Evolutionary conservation across 2,888 invertebrate genomes (phyloP), one percentile per base, ranked within the genome.

Genomic region (Danaus chrysippus): DNA sequence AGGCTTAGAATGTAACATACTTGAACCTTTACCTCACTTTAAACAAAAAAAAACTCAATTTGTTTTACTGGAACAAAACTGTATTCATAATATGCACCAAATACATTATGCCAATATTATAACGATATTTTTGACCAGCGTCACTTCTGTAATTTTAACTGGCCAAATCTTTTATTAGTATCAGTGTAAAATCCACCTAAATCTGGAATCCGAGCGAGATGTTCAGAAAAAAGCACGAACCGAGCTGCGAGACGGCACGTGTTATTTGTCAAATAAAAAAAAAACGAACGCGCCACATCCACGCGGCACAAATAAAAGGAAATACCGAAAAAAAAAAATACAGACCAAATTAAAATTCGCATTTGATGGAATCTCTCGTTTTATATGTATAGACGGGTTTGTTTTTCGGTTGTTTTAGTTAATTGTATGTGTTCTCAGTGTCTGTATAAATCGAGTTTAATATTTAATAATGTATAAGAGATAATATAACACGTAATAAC

Each of bases 211-310:
- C 72, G 79, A 79, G 78, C 76, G 77, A 80, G 78, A 78, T 76
- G 76, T 72, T 68, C 66, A 54, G 70, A 75, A 83, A 83, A 84
- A 84, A 83, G 64, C 66, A 62, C 71, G 76, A 72, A 72, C 68
- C 70, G 64, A 71, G 68, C 70, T 66, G 73, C 65, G 68, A 65
- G 69, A 74, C 78, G 79, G 82, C 82, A 82, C 84, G 83, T 82
- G 84, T 79, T 74, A 69, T 72, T 71, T 72, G 68, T 59, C 69
- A 66, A 65, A 63, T 66, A 70, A 73, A 72, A 73, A 72, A 73
- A 76, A 71, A 59, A 67, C 57, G 62, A 71, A 68, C 70, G 69
- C 68, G 64, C 61, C 69, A 63, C 63, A 62, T 63, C 61, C 23
- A 49, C 63, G 46, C 54, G 59, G 59, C 63, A 61, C 63, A 65